A percentile compares a stretch with the other conserved stretches of the same genome.
Evolutionary conservation across 2,113 vertebrate species (phyloP).

Genomic region (Corythoichthys intestinalis): DNA sequence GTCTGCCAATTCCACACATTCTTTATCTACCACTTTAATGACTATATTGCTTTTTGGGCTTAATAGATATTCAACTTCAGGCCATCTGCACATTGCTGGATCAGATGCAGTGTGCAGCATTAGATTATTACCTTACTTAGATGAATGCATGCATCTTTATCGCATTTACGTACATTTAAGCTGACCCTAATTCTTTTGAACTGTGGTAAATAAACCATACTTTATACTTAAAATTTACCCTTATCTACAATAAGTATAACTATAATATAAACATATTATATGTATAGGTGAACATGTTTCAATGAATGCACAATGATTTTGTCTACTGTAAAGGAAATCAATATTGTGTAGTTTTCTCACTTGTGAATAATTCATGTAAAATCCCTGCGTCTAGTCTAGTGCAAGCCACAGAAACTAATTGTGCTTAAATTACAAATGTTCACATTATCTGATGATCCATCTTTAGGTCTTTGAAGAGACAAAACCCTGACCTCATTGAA

Average conservation of each 20-base stretch:
- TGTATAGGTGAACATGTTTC: background rate
- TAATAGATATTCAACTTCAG: background rate
- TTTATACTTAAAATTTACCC: background rate
- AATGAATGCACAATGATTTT: background rate
- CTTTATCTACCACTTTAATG: conserved; percentile 26
- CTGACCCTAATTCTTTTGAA: conserved; percentile 7
- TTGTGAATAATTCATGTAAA: too few relatives aligned
- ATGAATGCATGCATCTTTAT: conserved; percentile 8
- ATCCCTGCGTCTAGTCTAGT: too few relatives aligned
- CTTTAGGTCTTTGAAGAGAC: conserved; percentile 79
- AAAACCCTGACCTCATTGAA: conserved; percentile 77
- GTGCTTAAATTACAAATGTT: background rate
- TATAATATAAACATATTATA: background rate
- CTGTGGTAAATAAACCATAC: background rate
- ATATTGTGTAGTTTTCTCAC: background rate
- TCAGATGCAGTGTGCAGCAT: conserved; percentile 2
- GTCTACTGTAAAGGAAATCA: background rate
- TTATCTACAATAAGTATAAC: background rate
- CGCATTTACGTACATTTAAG: conserved; percentile 5
- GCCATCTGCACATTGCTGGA: too few relatives aligned
- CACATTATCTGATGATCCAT: conserved; percentile 6
- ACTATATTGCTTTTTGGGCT: conserved; percentile 2
- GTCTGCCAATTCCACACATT: conserved; percentile 21
- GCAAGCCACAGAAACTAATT: background rate
- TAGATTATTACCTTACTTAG: conserved; percentile 1